Evolutionary conservation across 2,888 invertebrate genomes (phyloP).

Genomic region (Ochropleura leucogaster): DNA sequence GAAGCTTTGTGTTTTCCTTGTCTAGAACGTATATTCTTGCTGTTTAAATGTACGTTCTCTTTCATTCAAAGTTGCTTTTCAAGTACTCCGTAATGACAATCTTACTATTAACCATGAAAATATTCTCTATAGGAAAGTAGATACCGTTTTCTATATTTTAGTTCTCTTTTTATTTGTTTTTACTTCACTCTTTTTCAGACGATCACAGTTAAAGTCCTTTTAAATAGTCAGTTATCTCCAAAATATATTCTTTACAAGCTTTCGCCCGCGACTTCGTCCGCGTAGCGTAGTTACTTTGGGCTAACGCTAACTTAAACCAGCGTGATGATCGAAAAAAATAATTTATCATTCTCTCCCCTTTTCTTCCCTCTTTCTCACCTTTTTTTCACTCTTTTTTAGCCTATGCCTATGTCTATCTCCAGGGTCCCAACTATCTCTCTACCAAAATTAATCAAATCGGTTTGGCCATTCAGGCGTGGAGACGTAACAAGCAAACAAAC

Average conservation of each 20-base stretch:
- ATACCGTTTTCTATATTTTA: constrained; percentile 1
- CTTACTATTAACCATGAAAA: background rate
- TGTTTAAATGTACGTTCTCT: constrained; percentile 14
- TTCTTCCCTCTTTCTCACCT: too few species aligned
- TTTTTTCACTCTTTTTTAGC: too few species aligned
- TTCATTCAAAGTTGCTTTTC: background rate
- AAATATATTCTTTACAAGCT: constrained; percentile 16
- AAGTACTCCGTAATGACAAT: background rate
- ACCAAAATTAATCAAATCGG: too few species aligned
- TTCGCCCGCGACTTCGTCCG: too few species aligned
- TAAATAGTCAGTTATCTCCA: background rate
- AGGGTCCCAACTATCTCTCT: too few species aligned
- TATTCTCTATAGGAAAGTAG: background rate
- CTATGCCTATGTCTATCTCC: too few species aligned
- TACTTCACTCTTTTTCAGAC: background rate
- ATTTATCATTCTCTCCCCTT: too few species aligned
- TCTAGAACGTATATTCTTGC: constrained; percentile 25
- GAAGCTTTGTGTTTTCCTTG: constrained; percentile 21
- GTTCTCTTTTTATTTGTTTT: background rate
- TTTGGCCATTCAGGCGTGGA: too few species aligned
- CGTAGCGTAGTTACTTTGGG: too few species aligned
- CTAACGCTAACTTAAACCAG: too few species aligned
- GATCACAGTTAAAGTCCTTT: background rate
- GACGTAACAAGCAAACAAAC: too few species aligned
- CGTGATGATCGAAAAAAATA: too few species aligned